These are phyloP conservation scores for Frankliniella intonsa DNA, from an alignment of 2,888 invertebrate genomes.

Conservation along the genomic window DNA sequence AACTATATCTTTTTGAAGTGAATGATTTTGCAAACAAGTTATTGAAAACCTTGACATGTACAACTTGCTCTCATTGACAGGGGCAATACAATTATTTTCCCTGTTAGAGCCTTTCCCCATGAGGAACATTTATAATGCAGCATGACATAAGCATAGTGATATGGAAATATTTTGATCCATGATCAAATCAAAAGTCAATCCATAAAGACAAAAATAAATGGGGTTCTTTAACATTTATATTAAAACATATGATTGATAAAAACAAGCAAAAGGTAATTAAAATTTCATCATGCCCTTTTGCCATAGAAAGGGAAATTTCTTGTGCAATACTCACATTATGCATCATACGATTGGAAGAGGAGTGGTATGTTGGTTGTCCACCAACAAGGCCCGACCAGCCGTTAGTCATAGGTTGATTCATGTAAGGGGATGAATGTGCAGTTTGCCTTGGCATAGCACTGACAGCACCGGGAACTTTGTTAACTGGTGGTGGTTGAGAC, in stretches of 20 bases:
- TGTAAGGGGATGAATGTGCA: slow-evolving; percentile 37
- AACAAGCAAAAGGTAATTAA: not conserved
- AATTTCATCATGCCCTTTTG: no score
- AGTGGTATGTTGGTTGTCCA: slow-evolving; percentile 47
- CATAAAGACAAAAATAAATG: slow-evolving; percentile 27
- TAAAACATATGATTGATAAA: not conserved
- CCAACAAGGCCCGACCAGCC: slow-evolving; percentile 50
- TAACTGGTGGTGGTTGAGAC: not conserved
- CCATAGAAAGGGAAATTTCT: no score
- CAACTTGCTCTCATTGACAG: no score
- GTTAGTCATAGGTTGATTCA: slow-evolving; percentile 45
- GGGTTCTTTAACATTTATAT: not conserved
- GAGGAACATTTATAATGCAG: no score
- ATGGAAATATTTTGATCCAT: not conserved
- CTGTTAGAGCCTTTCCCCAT: no score
- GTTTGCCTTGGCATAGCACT: slow-evolving; percentile 41
- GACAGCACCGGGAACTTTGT: slow-evolving; percentile 6
- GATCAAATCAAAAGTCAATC: slow-evolving; percentile 26
- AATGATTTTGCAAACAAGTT: no score
- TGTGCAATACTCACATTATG: slow-evolving; percentile 44
- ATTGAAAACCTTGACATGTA: no score
- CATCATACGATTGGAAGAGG: slow-evolving; percentile 41
- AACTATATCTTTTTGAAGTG: no score
- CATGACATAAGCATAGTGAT: no score
- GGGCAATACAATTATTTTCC: no score